Evolutionary conservation across 2,113 vertebrate genomes (phyloP).

Genomic region (Cololabis saira): DNA sequence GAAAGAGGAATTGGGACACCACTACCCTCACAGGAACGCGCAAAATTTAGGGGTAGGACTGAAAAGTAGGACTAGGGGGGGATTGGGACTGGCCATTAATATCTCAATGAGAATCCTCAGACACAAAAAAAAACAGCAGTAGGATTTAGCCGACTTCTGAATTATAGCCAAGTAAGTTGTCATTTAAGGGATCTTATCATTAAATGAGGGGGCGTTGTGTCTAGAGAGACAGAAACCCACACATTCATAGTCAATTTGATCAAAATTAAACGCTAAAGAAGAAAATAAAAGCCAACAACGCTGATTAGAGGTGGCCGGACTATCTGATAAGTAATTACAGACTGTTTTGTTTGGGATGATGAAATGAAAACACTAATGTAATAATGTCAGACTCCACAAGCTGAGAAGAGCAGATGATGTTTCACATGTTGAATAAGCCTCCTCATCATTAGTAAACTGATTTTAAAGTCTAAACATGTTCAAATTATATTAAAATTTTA

Average conservation of each 20-base stretch:
- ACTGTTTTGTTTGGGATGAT: constrained; percentile 10
- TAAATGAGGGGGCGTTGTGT: constrained; percentile 6
- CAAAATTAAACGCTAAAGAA: constrained; percentile 38
- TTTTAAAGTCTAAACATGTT: neutral
- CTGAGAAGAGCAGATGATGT: neutral
- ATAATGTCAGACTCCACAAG: constrained; percentile 2
- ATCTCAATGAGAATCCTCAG: too few species aligned
- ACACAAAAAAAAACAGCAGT: too few species aligned
- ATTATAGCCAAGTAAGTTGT: constrained; percentile 24
- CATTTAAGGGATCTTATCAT: constrained; percentile 41
- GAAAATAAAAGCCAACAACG: constrained; percentile 14
- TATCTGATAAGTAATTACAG: constrained; percentile 31
- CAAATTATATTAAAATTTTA: neutral
- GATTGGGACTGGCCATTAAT: too few species aligned
- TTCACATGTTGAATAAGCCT: neutral
- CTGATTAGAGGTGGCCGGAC: neutral
- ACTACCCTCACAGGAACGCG: too few species aligned
- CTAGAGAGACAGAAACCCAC: constrained; percentile 24
- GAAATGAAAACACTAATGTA: neutral
- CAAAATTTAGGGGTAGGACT: too few species aligned
- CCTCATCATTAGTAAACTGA: neutral
- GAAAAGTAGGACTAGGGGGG: too few species aligned
- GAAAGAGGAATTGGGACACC: too few species aligned
- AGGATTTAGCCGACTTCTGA: neutral
- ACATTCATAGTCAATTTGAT: constrained; percentile 37